Base-by-base conservation (phyloP, 1,140 invertebrate genomes). In the Heliconius himera region DNA sequence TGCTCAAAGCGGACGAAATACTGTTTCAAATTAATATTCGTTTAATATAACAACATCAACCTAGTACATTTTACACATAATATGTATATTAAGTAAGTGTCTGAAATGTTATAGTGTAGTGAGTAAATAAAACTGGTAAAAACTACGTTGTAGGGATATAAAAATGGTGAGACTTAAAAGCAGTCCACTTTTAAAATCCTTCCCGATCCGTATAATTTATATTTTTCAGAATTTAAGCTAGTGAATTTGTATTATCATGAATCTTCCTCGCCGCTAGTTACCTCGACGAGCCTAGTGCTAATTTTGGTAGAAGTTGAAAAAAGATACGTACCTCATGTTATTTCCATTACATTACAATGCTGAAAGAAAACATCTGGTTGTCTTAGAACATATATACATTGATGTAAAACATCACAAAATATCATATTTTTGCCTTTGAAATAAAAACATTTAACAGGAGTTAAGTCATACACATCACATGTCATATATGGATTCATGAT, bases 241-340 rank as follows among this genome's bases (percentile, higher is more conserved):
- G n/a, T 3, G 3, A 4, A 66, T 26, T 56, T 18, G 13, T 51
- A n/a, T 56, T 56, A n/a, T 56, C 54, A 26, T 56, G 5, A 22
- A 56, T 22, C 4, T 56, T 56, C 6, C 6, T 56, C 54, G n/a
- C 6, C 20, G 9, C 54, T 56, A 56, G 60, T 66, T 66, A 66
- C 11, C 56, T 29, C 22, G 22, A 66, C 22, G 22, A 66, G 60
- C 60, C 60, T 26, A 66, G 22, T 66, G 60, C 60, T 66, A 66
- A 66, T 66, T 66, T 66, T 26, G 60, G 9, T 66, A 66, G n/a
- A 29, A 26, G 26, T 13, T 13, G 60, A 29, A 66, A 66, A 66
- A 66, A 66, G 26, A 66, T 66, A 29, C 60, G 60, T 66, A 66
- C 60, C 60, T 66, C 22, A 66, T 66, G 60, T 66, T 60, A 60